These are phyloP conservation scores for Leptocoma aspasia DNA, from an alignment of 2,113 vertebrate species.

Conservation along the genomic window DNA sequence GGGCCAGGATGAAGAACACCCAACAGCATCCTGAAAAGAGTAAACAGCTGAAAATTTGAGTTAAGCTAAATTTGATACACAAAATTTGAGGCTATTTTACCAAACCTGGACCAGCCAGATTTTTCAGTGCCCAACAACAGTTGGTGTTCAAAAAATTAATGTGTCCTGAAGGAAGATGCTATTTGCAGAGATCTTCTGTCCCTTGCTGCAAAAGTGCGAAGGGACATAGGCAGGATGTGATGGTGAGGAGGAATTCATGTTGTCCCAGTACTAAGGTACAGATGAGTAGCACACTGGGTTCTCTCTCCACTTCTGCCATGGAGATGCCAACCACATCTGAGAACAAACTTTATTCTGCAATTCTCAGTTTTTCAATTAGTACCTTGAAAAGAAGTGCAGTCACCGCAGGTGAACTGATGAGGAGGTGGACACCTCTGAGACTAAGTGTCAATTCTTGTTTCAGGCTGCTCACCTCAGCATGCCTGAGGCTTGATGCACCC, in stretches of 20 bases:
- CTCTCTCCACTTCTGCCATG: neutral
- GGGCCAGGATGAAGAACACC: neutral
- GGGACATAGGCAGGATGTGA: rapidly evolving
- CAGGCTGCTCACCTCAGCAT: neutral
- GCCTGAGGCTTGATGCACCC: neutral
- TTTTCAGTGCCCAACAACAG: neutral
- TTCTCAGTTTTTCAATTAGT: neutral
- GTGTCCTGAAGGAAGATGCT: neutral
- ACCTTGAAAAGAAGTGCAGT: rapidly evolving
- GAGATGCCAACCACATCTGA: neutral
- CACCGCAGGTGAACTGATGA: neutral
- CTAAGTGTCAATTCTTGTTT: neutral
- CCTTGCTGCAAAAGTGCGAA: neutral
- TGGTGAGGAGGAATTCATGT: neutral
- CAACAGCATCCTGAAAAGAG: neutral
- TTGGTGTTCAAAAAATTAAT: neutral
- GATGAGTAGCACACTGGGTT: neutral
- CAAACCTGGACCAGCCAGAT: neutral
- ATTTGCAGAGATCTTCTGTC: neutral
- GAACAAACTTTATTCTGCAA: neutral
- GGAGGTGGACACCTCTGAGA: neutral
- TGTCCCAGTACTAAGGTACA: neutral
- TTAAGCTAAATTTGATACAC: neutral
- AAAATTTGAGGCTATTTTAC: neutral
- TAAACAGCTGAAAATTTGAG: neutral